These are phyloP conservation scores for Porites divaricata DNA, from an alignment of 92 coral and sea anemone genomes.

Conservation along the genomic window DNA sequence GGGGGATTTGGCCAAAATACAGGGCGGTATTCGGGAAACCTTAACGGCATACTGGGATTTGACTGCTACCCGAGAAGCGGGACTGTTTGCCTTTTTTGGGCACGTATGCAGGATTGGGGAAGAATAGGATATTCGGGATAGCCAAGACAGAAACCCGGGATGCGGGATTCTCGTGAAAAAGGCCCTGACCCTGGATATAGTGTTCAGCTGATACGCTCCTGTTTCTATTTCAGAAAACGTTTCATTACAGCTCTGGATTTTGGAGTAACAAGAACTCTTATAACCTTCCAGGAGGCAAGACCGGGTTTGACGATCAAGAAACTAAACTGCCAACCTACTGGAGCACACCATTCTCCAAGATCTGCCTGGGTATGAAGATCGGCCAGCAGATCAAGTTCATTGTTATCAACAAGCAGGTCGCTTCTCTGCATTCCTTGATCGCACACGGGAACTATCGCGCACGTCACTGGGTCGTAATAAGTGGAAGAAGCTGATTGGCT, in stretches of 20 bases:
- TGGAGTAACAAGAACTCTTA: slow-evolving; percentile 36
- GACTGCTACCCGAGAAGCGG: too few species aligned
- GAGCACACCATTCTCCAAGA: slow-evolving; percentile 23
- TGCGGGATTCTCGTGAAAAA: too few species aligned
- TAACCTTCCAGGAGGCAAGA: slow-evolving; percentile 29
- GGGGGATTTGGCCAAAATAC: too few species aligned
- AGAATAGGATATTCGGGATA: too few species aligned
- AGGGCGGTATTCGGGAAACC: too few species aligned
- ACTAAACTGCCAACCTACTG: slow-evolving; percentile 28
- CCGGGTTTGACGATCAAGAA: slow-evolving; percentile 43
- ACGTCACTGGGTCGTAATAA: slow-evolving; percentile 23
- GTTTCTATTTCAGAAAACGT: slow-evolving; percentile 1
- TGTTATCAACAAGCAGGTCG: not conserved
- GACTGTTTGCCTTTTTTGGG: too few species aligned
- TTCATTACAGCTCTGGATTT: slow-evolving; percentile 20
- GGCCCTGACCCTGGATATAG: too few species aligned
- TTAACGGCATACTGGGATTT: too few species aligned
- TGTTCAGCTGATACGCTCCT: not conserved
- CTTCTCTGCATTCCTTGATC: slow-evolving; percentile 8
- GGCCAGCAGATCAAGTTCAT: slow-evolving; percentile 7
- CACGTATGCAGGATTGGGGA: too few species aligned
- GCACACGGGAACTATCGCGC: slow-evolving; percentile 25
- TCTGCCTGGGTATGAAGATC: slow-evolving; percentile 20
- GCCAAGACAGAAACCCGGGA: not conserved
- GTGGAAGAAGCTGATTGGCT: slow-evolving; percentile 30